Evolutionary conservation across 1,140 invertebrate genomes (phyloP), one percentile per base, ranked within the genome.

Genomic region (Drosophila azteca): DNA sequence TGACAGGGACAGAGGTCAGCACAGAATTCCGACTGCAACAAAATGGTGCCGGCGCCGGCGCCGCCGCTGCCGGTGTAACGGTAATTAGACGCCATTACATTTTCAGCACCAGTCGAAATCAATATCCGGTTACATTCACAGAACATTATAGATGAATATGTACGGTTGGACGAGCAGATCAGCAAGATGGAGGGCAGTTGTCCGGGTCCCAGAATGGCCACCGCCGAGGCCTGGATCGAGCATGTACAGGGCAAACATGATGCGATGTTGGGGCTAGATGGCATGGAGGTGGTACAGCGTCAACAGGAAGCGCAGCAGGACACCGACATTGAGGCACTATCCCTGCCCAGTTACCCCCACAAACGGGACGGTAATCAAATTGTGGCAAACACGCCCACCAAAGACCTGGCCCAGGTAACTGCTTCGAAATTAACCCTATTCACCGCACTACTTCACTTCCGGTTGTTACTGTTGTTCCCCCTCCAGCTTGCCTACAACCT

Each of bases 221-320:
- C 91, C 6, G 77, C 66, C 31, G 88, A 91, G 46, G 90, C 91
- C 13, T 92, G 91, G 91, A 75, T 92, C 8, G 90, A 91, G 35
- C 90, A 91, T 63, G 44, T 92, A 26, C 79, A 90, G 51, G 29
- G 49, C 9, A 90, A 88, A 57, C 90, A 83, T 35, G 68, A 87
- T 54, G 63, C 53, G n/a, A 71, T 90, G 71, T 50, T 91, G 11
- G 90, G 90, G 0, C 51, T 91, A 4, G 85, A 91, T 4, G 72
- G 77, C 20, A 55, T 71, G 55, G 70, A 72, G 15, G 53, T 64
- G n/a, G 48, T 61, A 11, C 7, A 15, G 1, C 6, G 49, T 4
- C 39, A 22, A 50, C 9, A 20, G 39, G 31, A 41, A n/a, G 24
- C 24, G 13, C 41, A 49, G 26, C 49, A 3, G 22, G 66, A 68